Base-by-base conservation (phyloP, 2,888 invertebrate species). In the Panzeria rudis region DNA sequence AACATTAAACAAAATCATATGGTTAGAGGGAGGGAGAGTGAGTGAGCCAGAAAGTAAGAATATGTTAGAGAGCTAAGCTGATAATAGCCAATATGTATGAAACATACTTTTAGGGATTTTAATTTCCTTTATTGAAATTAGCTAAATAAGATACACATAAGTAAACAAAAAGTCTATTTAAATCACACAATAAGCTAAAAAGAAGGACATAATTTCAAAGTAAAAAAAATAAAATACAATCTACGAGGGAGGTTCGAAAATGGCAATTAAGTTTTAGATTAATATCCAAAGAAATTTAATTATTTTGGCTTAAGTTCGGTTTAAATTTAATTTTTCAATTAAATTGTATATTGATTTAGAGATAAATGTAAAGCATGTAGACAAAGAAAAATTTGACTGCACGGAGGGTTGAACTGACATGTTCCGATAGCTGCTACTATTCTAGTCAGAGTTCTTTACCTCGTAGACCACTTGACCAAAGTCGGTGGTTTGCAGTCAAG, bases 51-150 rank as follows among this genome's bases (percentile, higher is more conserved):
- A 25, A 23, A 15, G 15, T 8, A 8, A 23, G 9, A 32, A 25
- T 17, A n/a, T 56, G 47, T 17, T 47, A 32, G 17, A 61, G 20
- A 35, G n/a, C 35, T 64, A 11, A 76, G 9, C 15, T 25, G 59
- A 32, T 61, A 62, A 38, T 52, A 52, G 15, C 62, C 9, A 13
- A 41, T 29, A 64, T 66, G 35, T 32, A n/a, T 66, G 29, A 20
- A 32, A 72, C 66, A 66, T 72, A 80, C 54, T 56, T 66, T 66
- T 29, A 50, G 17, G 59, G 59, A 25, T 29, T 56, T 72, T 80
- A 47, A 72, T 80, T 72, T 72, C 79, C 79, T 54, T 35, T 72
- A 62, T 72, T 61, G 64, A 64, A 66, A 72, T 80, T 56, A 25
- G 9, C 20, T 35, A 32, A 72, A 47, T 66, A 25, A 64, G 41